Conservation (phyloP, 1,140 invertebrate species). For the Drosophila lacteicornis region DNA sequence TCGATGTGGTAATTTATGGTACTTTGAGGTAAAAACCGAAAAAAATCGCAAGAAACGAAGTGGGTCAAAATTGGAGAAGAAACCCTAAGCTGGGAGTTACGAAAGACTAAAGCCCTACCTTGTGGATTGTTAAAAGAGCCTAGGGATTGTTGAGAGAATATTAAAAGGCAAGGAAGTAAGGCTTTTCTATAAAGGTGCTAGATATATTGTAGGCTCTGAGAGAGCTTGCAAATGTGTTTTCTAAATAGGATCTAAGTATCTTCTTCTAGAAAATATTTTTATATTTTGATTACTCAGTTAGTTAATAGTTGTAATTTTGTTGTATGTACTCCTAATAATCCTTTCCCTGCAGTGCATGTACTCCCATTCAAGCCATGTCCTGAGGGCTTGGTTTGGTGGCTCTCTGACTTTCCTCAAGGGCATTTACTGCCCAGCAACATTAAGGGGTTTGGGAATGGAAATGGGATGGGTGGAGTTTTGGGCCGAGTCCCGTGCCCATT, state of each 20-base stretch:
- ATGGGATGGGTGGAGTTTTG: slow-evolving; percentile 28
- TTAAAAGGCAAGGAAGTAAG: not conserved
- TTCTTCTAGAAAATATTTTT: too few species aligned
- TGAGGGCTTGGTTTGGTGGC: not conserved
- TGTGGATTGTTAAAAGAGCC: not conserved
- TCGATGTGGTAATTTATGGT: slow-evolving; percentile 46
- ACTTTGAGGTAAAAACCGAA: slow-evolving; percentile 9
- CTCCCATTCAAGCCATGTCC: not conserved
- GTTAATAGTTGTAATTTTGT: too few species aligned
- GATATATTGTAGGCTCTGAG: not conserved
- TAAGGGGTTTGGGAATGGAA: slow-evolving; percentile 5
- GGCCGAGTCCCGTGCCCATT: slow-evolving; percentile 32
- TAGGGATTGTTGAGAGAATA: not conserved
- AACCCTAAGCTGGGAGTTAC: not conserved
- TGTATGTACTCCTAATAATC: not conserved
- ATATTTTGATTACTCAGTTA: too few species aligned
- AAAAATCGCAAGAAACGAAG: slow-evolving; percentile 12
- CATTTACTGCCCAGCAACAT: slow-evolving; percentile 24
- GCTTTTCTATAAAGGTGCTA: not conserved
- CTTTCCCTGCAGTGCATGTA: not conserved
- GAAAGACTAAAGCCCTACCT: not conserved
- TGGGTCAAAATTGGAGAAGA: slow-evolving; percentile 53
- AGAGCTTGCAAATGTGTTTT: too few species aligned
- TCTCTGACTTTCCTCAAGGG: slow-evolving; percentile 67
- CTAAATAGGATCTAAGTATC: too few species aligned